phyloP scores from a whole-genome alignment of 2,888 invertebrate species.

The Ceraclea dissimilis region DNA sequence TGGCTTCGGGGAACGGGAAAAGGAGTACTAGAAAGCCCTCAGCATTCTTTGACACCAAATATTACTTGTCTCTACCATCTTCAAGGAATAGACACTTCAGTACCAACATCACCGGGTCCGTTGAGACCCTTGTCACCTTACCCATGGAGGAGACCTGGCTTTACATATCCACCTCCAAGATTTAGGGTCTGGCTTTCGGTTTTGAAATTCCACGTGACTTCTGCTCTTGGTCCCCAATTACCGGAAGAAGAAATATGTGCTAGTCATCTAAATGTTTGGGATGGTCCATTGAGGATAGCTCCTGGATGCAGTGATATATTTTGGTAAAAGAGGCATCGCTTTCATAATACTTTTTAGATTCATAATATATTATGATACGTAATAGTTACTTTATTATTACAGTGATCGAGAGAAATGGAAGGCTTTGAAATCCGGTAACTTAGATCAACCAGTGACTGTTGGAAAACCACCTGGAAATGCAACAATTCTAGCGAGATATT shows the following conservation, averaged over 20 bases:
- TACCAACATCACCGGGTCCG: slow-evolving; percentile 43
- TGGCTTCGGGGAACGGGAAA: slow-evolving; percentile 74
- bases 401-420: slow-evolving; percentile 34
- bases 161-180: slow-evolving; percentile 56
- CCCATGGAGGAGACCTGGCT: slow-evolving; percentile 48
- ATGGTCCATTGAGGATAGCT: slow-evolving; percentile 70
- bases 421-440: slow-evolving; percentile 39
- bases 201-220: slow-evolving; percentile 75
- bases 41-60: slow-evolving; percentile 79
- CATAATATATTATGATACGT: too few relatives aligned
- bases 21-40: slow-evolving; percentile 75
- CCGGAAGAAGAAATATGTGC: slow-evolving; percentile 70
- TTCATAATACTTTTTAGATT: too few relatives aligned
- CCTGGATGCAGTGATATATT: slow-evolving; percentile 73
- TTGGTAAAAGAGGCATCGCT: slow-evolving; percentile 55
- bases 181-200: slow-evolving; percentile 82
- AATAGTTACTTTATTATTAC: too few relatives aligned
- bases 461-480: slow-evolving; percentile 62
- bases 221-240: slow-evolving; percentile 54
- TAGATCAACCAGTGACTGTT: slow-evolving; percentile 43
- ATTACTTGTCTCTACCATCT: slow-evolving; percentile 85
- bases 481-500: slow-evolving; percentile 72
- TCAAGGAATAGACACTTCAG: slow-evolving; percentile 53
- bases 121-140: slow-evolving; percentile 43
- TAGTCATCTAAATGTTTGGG: slow-evolving; percentile 81